Evolutionary conservation across 2,797 vertebrate species (phyloP), one percentile per base, ranked within the genome.

Genomic region (Antrozous pallidus): DNA sequence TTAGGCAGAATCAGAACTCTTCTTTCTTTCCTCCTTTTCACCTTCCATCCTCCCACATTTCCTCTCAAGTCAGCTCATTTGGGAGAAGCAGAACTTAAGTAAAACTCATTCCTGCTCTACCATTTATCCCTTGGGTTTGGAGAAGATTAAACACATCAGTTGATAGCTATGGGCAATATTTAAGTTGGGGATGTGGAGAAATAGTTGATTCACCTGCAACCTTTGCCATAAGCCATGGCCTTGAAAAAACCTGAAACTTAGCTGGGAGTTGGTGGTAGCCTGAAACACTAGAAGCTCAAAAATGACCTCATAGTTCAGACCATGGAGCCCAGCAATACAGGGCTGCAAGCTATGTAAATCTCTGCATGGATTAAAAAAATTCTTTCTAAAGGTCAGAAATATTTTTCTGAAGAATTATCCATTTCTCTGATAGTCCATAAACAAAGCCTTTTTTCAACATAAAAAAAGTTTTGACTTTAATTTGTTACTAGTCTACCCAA

Each of bases 361-460:
- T 90, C 40, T n/a, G 16, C 36, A 7, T 90, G 42, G 47, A 78
- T 93, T 45, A 38, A 82, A 93, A 58, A 49, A 26, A 49, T 49
- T 69, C 33, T 88, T 56, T 92, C 51, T 56, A 80, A 92, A 88
- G 13, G 24, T 93, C 93, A 73, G 31, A 14, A 28, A 73, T 94
- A 56, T 69, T 91, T 96, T 94, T 84, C 77, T 65, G 40, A 95
- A 92, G 47, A 12, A 14, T 45, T 20, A 58, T 45, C 75, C 38
- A 73, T 89, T 77, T 17, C 54, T 83, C 75, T 91, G 45, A 87
- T 65, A 51, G 42, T 56, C 58, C 24, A 78, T 58, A 28, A 93
- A 54, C 73, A 88, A 90, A 90, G 71, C 26, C 16, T 47, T 3
- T 88, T 67, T 94, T 86, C 28, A 42, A 33, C 38, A 58, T 58